phyloP scores from a whole-genome alignment of 2,888 invertebrate genomes.

The Drosophila picticornis region DNA sequence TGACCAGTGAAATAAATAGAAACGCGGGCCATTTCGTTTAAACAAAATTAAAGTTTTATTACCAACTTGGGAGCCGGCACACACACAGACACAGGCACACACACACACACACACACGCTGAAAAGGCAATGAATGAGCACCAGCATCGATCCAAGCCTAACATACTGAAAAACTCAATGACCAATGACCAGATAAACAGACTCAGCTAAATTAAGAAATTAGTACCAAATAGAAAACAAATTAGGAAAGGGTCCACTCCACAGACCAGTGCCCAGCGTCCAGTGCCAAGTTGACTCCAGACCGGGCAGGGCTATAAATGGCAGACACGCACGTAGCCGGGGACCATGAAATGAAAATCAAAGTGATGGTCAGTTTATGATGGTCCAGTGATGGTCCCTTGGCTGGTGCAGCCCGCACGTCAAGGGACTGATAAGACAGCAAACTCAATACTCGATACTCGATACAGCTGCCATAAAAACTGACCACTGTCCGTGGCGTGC shows the following conservation, averaged over 20 bases:
- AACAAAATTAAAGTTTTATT: slow-evolving; percentile 78
- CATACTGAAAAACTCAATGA: slow-evolving; percentile 59
- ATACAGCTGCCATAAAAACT: slow-evolving; percentile 72
- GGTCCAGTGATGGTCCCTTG: slow-evolving; percentile 39
- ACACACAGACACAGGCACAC: slow-evolving; percentile 15
- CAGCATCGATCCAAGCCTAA: slow-evolving; percentile 63
- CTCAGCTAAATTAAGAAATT: slow-evolving; percentile 77
- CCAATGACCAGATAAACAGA: slow-evolving; percentile 42
- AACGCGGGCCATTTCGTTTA: slow-evolving; percentile 59
- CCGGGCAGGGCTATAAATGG: slow-evolving; percentile 42
- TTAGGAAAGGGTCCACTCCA: slow-evolving; percentile 71
- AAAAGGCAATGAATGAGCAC: slow-evolving; percentile 45
- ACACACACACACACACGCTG: slow-evolving; percentile 8
- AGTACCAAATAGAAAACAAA: slow-evolving; percentile 81
- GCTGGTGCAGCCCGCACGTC: slow-evolving; percentile 51
- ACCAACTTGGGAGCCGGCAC: slow-evolving; percentile 62
- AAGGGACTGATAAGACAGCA: slow-evolving; percentile 53
- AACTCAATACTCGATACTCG: slow-evolving; percentile 31
- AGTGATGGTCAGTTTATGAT: slow-evolving; percentile 79
- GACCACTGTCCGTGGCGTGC: slow-evolving; percentile 63
- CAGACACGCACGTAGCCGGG: slow-evolving; percentile 40
- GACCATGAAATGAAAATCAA: slow-evolving; percentile 71
- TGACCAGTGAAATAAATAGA: slow-evolving; percentile 40
- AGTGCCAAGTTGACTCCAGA: not conserved
- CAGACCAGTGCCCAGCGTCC: not conserved